Conservation (phyloP, 2,797 vertebrate genomes). For the Margarornis squamiger region DNA sequence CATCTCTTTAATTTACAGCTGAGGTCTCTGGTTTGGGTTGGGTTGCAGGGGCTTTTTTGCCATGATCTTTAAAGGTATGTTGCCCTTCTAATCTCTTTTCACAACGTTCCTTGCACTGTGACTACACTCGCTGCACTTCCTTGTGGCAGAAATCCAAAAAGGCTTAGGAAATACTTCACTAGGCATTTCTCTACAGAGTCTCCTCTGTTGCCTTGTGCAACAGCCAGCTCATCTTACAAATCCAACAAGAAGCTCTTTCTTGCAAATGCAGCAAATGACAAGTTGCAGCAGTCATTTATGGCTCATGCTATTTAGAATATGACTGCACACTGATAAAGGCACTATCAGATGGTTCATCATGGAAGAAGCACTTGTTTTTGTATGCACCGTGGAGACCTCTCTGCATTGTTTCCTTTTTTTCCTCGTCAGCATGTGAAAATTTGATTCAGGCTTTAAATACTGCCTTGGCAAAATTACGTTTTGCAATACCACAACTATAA, state of each 20-base stretch:
- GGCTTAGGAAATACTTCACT: constrained; percentile 1
- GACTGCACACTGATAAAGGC: constrained; percentile 23
- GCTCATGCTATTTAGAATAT: not conserved
- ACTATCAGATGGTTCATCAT: not conserved
- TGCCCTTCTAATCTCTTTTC: not conserved
- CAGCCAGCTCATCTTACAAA: constrained; percentile 4
- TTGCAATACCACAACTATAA: constrained; percentile 4
- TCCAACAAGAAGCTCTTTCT: constrained; percentile 43
- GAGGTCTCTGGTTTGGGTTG: not conserved
- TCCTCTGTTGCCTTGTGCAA: constrained; percentile 14
- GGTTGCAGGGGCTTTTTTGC: not conserved
- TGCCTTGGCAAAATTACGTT: not conserved
- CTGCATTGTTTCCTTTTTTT: not conserved
- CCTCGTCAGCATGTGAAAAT: constrained; percentile 19
- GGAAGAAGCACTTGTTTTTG: not conserved
- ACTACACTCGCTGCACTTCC: not conserved
- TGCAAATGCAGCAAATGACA: not conserved
- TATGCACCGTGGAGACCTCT: not conserved
- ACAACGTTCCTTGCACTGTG: not conserved
- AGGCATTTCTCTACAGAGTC: not conserved
- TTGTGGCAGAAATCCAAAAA: constrained; percentile 10
- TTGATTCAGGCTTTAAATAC: not conserved
- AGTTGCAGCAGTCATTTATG: not conserved
- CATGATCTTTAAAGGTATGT: not conserved
- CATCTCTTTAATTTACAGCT: not conserved